Base-by-base conservation (phyloP, 2,888 invertebrate genomes). In the Labia minor region DNA sequence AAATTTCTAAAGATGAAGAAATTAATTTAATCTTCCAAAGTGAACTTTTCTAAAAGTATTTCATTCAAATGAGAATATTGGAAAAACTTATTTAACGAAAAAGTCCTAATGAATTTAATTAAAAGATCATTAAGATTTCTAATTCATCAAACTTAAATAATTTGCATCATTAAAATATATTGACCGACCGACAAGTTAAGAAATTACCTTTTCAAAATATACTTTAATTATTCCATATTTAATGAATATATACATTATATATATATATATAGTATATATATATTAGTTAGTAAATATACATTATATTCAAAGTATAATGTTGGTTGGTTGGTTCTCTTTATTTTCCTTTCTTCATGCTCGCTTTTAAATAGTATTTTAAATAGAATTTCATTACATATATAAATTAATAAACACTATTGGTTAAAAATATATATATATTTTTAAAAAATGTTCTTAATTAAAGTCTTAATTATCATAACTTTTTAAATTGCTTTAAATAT, bases 11-110 rank as follows among this genome's bases (percentile, higher is more conserved):
- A 49, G 49, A 49, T 49, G 49, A 49, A 49, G 49, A 49, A 49
- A 49, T 49, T 49, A 49, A 49, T 49, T 49, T 49, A 49, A 49
- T 49, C 49, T 49, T 14, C 2, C 14, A 49, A 49, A 10, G 3
- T 49, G 16, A 49, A 49, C 49, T 49, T 49, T 49, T 49, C 49
- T 49, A 16, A 49, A 49, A 49, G 49, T 49, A 49, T 49, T 49
- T 49, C 49, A 49, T 49, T 49, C 49, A 49, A 49, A 49, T 49
- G 49, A 49, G 49, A 49, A 49, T 49, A 49, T 49, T 49, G 49
- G 49, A 49, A 49, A 49, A 49, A 49, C 49, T 49, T 49, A 49
- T 49, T 49, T 49, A 49, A 49, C 49, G 49, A 4, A 49, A 49
- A 49, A 49, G 49, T 49, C 49, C 16, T 49, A 49, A 49, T 49